Percentiles rank a stretch among this genome's conserved stretches.
Evolutionary conservation across 2,888 invertebrate genomes (phyloP).

Genomic region (Phaonia tiefii): DNA sequence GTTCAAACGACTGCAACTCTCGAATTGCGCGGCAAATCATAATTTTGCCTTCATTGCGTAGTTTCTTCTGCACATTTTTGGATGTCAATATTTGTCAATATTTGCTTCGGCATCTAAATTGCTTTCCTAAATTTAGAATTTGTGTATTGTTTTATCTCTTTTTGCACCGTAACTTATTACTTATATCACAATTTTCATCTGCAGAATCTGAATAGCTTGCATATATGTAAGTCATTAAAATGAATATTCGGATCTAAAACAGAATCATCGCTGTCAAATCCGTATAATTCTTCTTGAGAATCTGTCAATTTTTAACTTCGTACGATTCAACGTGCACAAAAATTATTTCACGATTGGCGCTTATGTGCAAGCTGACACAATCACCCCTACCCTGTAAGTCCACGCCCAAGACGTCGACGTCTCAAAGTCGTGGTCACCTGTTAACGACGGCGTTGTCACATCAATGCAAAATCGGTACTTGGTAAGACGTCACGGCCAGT

Average conservation of each 20-base stretch:
- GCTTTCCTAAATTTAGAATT: conserved; percentile 11
- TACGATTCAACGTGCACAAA: conserved; percentile 29
- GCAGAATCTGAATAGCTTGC: conserved; percentile 16
- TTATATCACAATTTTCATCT: conserved; percentile 27
- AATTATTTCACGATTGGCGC: conserved; percentile 30
- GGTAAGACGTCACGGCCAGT: too few relatives aligned
- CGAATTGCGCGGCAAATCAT: conserved; percentile 56
- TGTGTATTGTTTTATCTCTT: conserved; percentile 17
- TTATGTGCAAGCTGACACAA: conserved; percentile 25
- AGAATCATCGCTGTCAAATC: conserved; percentile 34
- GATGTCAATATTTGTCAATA: conserved; percentile 12
- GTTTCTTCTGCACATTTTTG: conserved; percentile 81
- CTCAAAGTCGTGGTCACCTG: too few relatives aligned
- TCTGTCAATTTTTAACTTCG: not conserved
- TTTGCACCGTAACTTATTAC: conserved; percentile 25
- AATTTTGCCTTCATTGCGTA: conserved; percentile 63
- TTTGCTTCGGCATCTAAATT: conserved; percentile 23
- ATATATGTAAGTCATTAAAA: conserved; percentile 23
- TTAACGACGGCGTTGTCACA: too few relatives aligned
- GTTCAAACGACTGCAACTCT: too few relatives aligned
- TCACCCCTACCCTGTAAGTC: too few relatives aligned
- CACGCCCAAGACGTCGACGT: too few relatives aligned
- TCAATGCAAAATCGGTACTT: too few relatives aligned
- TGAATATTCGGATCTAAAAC: conserved; percentile 23
- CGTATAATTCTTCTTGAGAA: conserved; percentile 25